Evolutionary conservation across 1,140 invertebrate genomes (phyloP), one percentile per base, ranked within the genome.

Genomic region (Habropoda laboriosa): DNA sequence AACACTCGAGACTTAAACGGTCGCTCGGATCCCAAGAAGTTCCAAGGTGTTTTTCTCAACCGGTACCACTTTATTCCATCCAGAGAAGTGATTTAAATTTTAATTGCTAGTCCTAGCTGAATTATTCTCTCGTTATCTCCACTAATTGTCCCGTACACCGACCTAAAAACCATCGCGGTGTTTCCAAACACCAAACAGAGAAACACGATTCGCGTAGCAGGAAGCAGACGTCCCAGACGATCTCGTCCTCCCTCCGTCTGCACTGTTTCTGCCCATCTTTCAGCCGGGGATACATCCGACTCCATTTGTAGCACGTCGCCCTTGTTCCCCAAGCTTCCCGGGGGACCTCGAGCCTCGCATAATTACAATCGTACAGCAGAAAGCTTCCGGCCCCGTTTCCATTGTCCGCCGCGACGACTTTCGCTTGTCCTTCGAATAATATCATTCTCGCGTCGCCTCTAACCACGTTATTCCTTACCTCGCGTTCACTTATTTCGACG

Each of bases 321-420:
- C 38, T 53, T 5, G 27, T 53, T 45, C 51, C 8, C 40, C 40
- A 3, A n/a, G 30, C 30, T 49, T 47, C 64, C 18, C 24, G 32
- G 35, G 30, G 32, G 42, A 30, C 24, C 18, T 32, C 3, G 27
- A 18, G 51, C 38, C 53, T 75, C 38, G 45, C 58, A 75, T 83
- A 85, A 85, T 85, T 85, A 75, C 82, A 80, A 75, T 35, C 35
- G 55, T 53, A 67, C 55, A 42, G 24, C 24, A 18, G 64, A 45
- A n/a, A 58, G 42, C 55, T 58, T 42, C 55, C 66, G 24, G 24
- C 12, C 21, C 8, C 18, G n/a, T 30, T 38, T 38, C 35, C 42
- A 71, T 78, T 78, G 75, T 78, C 55, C 35, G 32, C n/a, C 6
- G 16, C 27, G 5, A 57, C 66, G 21, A 60, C 55, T 58, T 60